A percentile compares a stretch with the other conserved stretches of the same genome.
These are phyloP conservation scores for Drosophila melanosoma DNA, from an alignment of 2,888 invertebrate species.

Conservation along the genomic window DNA sequence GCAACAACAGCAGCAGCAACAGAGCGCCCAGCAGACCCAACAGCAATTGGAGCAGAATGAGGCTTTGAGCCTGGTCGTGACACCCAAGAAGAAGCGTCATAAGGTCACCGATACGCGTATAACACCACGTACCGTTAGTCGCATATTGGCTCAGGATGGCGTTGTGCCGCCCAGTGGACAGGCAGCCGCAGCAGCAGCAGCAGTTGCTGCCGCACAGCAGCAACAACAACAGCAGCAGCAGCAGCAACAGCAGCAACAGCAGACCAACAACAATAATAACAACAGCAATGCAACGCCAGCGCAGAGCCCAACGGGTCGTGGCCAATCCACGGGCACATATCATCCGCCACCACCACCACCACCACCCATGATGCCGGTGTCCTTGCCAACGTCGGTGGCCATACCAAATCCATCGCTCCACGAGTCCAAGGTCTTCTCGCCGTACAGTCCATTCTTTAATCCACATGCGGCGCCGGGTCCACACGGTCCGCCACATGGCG, in stretches of 20 bases:
- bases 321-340: slow-evolving; percentile 83
- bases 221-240: slow-evolving; percentile 58
- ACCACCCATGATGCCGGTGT: slow-evolving; percentile 93
- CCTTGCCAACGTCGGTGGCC: slow-evolving; percentile 97
- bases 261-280: slow-evolving; percentile 41
- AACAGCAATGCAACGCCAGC: slow-evolving; percentile 84
- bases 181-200: slow-evolving; percentile 49
- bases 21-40: slow-evolving; percentile 86
- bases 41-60: slow-evolving; percentile 94
- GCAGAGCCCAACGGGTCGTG: slow-evolving; percentile 89
- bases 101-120: slow-evolving; percentile 98
- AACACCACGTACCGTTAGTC: slow-evolving; percentile 95
- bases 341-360: slow-evolving; percentile 87
- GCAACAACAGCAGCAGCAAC: slow-evolving; percentile 87
- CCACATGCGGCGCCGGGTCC: slow-evolving; percentile 85
- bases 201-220: slow-evolving; percentile 84
- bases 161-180: slow-evolving; percentile 87
- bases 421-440: slow-evolving; percentile 96
- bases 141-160: slow-evolving; percentile 93
- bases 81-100: slow-evolving; percentile 97
- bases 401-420: slow-evolving; percentile 98
- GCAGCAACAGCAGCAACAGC: slow-evolving; percentile 57
- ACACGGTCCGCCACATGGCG: slow-evolving; percentile 85
- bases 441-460: slow-evolving; percentile 95
- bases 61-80: slow-evolving; percentile 96